Base-by-base conservation (phyloP, 2,113 vertebrate species). In the Peromyscus maniculatus region DNA sequence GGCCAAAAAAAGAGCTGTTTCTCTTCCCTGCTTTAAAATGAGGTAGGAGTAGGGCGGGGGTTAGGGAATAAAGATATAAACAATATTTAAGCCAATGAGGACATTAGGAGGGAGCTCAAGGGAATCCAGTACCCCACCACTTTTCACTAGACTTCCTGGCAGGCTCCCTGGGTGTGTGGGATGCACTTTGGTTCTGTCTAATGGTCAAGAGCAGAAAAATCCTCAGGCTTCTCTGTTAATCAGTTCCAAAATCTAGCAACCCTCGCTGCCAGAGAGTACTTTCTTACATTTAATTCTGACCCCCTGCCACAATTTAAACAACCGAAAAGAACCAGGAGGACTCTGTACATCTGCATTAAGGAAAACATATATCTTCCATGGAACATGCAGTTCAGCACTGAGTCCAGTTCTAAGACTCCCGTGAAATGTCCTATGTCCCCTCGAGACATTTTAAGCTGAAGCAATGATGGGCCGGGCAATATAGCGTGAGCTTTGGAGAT, bases 1-100 rank as follows among this genome's bases (percentile, higher is more conserved):
- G 86, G 92, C 94, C 95, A 93, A 62, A 95, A 91, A 91, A 83
- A 82, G 74, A 94, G 78, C 84, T 91, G 43, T 28, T 89, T 97
- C 72, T 84, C 82, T 83, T 83, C 74, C 91, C 84, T 84, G 83
- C 74, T 95, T 96, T 91, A 80, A 92, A 94, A 87, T 67, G 46
- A 96, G 67, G 36, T 59, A 43, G 82, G n/a, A 46, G 24, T 46
- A 24, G n/a, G 39, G 82, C 2, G 11, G 7, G 22, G 24, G n/a
- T 26, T 22, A 86, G 89, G 80, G 59, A 91, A 84, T 22, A 46
- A 26, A 88, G 75, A 46, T 67, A 89, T 59, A 93, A 93, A 90
- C 17, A 84, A 77, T 80, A 72, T 95, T 28, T 59, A 69, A 93
- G 46, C 33, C 80, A 71, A n/a, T 19, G n/a, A 95, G 86, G 66